Evolutionary conservation across 2,888 invertebrate genomes (phyloP).

Genomic region (Drosophila nigricruria): DNA sequence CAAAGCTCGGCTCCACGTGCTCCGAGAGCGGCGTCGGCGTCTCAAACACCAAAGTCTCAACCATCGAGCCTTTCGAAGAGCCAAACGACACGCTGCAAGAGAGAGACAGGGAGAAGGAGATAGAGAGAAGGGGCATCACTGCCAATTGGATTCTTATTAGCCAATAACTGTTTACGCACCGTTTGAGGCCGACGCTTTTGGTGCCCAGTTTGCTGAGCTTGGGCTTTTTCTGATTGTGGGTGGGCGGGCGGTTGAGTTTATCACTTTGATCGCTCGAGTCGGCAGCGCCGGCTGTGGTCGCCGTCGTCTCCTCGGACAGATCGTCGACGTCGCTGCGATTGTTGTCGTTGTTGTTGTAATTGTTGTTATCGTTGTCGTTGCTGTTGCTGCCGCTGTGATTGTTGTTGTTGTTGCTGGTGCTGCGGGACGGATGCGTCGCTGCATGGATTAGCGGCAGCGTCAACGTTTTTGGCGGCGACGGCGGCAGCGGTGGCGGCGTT

Average conservation of each 20-base stretch:
- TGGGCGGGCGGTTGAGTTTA: constrained; percentile 75
- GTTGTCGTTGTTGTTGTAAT: constrained; percentile 44
- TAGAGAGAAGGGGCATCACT: background rate
- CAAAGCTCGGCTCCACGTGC: constrained; percentile 84
- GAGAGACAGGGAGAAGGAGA: background rate
- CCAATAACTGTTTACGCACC: constrained; percentile 68
- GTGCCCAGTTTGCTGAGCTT: constrained; percentile 83
- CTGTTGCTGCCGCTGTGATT: constrained; percentile 36
- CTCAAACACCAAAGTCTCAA: constrained; percentile 96
- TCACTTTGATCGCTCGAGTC: constrained; percentile 81
- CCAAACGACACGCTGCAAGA: constrained; percentile 94
- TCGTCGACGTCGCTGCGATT: constrained; percentile 58
- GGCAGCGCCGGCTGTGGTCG: constrained; percentile 61
- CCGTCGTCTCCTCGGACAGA: constrained; percentile 68
- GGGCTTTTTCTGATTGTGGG: constrained; percentile 76
- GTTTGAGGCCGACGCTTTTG: constrained; percentile 84
- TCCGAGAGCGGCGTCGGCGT: constrained; percentile 90
- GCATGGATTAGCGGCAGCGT: constrained; percentile 62
- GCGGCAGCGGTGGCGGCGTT: constrained; percentile 30
- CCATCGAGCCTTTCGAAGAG: constrained; percentile 97
- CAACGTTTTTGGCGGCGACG: constrained; percentile 63
- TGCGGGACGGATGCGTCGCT: constrained; percentile 70
- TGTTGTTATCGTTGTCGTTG: constrained; percentile 56
- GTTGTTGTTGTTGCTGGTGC: constrained; percentile 72
- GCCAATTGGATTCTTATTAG: background rate